phyloP scores from a whole-genome alignment of 2,888 invertebrate species.

The Andricus curvator region DNA sequence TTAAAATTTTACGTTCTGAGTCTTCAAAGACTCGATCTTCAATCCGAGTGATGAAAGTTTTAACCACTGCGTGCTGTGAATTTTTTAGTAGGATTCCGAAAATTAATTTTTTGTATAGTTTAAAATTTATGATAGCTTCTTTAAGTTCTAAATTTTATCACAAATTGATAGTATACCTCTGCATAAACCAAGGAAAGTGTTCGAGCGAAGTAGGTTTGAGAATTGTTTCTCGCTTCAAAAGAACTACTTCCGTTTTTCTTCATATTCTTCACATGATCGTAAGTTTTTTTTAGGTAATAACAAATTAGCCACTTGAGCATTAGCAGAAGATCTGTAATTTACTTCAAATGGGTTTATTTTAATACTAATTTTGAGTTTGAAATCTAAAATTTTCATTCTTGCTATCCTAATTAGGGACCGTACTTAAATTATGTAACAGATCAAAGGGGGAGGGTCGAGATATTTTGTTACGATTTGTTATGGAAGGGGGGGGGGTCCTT shows the following conservation, averaged over 20 bases:
- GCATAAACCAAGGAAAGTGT: conserved; percentile 89
- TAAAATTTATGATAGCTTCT: too few species aligned
- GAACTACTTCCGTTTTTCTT: conserved; percentile 81
- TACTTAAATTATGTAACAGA: too few species aligned
- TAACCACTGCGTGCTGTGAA: conserved; percentile 78
- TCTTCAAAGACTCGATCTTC: conserved; percentile 76
- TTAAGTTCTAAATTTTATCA: too few species aligned
- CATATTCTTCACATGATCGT: conserved; percentile 82
- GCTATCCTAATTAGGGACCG: too few species aligned
- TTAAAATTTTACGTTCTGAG: conserved; percentile 80
- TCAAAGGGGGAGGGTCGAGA: accelerated
- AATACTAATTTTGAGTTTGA: too few species aligned
- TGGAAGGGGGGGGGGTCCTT: accelerated
- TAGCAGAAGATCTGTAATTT: conserved; percentile 82
- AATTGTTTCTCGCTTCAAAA: conserved; percentile 90
- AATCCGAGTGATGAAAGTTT: conserved; percentile 78
- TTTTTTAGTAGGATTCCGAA: too few species aligned
- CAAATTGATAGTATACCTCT: conserved; percentile 81
- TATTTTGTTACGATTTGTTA: too few species aligned
- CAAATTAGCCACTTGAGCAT: conserved; percentile 91
- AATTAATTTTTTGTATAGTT: too few species aligned
- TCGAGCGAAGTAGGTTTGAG: conserved; percentile 90
- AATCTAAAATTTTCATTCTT: too few species aligned
- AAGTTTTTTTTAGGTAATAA: conserved; percentile 86
- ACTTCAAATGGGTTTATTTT: background rate